phyloP scores from a whole-genome alignment of 2,888 invertebrate species.

The Epinotia ramella region DNA sequence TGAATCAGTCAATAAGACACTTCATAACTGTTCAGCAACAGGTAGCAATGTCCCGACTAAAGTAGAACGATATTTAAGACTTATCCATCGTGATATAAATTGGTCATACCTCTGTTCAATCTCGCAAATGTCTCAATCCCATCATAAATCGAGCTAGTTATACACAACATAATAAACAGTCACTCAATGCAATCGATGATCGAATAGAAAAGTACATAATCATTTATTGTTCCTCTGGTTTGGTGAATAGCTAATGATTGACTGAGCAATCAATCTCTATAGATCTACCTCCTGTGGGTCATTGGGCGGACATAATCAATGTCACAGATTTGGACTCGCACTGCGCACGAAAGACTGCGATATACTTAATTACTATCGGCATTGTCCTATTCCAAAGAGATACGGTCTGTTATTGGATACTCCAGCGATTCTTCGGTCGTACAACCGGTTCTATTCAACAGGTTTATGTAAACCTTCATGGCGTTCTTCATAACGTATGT shows the following conservation, averaged over 20 bases:
- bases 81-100: no score
- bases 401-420: not conserved
- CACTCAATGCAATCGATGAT: not conserved
- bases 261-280: constrained; percentile 10
- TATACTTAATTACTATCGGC: not conserved
- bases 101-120: no score
- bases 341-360: constrained; percentile 1
- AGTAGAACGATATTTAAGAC: no score
- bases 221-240: constrained; percentile 12
- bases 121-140: no score
- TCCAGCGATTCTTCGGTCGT: not conserved
- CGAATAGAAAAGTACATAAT: not conserved
- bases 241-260: constrained; percentile 23
- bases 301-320: constrained; percentile 26
- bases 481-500: not conserved
- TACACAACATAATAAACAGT: not conserved
- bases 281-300: constrained; percentile 32
- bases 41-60: no score
- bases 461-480: not conserved
- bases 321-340: constrained; percentile 16
- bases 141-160: not conserved
- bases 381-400: not conserved
- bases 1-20: no score
- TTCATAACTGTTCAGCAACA: no score
- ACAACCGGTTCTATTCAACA: constrained; percentile 18